These are phyloP conservation scores for Ochropacha duplaris DNA, from an alignment of 2,888 invertebrate genomes.

Conservation along the genomic window DNA sequence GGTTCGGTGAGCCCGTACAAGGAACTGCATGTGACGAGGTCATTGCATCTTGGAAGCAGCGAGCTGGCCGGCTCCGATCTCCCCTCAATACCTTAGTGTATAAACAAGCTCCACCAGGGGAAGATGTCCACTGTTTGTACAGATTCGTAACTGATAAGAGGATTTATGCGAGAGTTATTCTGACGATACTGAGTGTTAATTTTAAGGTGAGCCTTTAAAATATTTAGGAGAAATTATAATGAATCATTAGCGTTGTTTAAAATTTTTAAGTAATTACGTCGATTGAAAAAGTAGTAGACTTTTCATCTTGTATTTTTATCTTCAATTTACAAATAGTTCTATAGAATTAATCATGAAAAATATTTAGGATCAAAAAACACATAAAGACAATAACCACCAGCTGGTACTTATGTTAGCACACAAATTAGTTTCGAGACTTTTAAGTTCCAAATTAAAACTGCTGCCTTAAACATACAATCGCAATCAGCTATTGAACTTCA, in stretches of 20 bases:
- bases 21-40: slow-evolving; percentile 94
- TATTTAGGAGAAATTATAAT: too few species aligned
- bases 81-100: slow-evolving; percentile 94
- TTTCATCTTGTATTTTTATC: too few species aligned
- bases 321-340: too few species aligned
- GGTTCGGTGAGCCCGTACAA: slow-evolving; percentile 91
- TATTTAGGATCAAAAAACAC: background rate
- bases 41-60: slow-evolving; percentile 92
- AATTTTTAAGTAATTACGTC: too few species aligned
- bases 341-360: too few species aligned
- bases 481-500: background rate
- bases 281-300: too few species aligned
- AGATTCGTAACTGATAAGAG: slow-evolving; percentile 92
- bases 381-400: background rate
- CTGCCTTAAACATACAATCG: background rate
- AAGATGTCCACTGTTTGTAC: slow-evolving; percentile 91
- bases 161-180: slow-evolving; percentile 90
- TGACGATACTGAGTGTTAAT: slow-evolving; percentile 89
- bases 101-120: slow-evolving; percentile 88
- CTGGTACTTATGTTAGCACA: background rate
- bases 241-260: too few species aligned
- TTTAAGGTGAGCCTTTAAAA: slow-evolving; percentile 84
- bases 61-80: slow-evolving; percentile 89
- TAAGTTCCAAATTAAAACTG: background rate
- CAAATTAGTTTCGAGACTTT: background rate